A percentile compares a stretch with the other conserved stretches of the same genome.
Evolutionary conservation across 2,113 vertebrate genomes (phyloP).

Genomic region (Xyrauchen texanus): DNA sequence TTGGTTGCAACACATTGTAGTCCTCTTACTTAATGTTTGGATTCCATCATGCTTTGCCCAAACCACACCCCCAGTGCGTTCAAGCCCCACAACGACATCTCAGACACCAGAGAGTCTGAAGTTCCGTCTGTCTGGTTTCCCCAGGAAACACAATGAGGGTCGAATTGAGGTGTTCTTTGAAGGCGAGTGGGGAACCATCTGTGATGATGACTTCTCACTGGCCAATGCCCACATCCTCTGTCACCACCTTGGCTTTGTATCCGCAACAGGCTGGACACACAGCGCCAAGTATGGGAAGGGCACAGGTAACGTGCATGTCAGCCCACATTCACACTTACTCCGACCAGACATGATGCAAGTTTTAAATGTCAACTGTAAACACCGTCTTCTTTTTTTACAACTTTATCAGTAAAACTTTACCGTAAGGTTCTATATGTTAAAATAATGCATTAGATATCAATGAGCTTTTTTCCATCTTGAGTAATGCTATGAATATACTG

Average conservation of each 20-base stretch:
- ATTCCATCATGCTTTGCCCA: constrained; percentile 63
- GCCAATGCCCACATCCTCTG: constrained; percentile 89
- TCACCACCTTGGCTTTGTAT: constrained; percentile 88
- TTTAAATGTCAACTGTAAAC: too few relatives aligned
- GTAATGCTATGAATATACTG: too few relatives aligned
- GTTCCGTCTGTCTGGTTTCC: constrained; percentile 88
- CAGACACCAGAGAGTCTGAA: constrained; percentile 64
- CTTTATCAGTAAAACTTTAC: too few relatives aligned
- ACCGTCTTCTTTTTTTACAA: too few relatives aligned
- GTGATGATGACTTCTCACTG: constrained; percentile 93
- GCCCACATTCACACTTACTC: too few relatives aligned
- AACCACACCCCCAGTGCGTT: constrained; percentile 55
- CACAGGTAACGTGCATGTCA: constrained; percentile 70
- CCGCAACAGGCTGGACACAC: constrained; percentile 92
- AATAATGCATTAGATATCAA: too few relatives aligned
- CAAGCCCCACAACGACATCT: constrained; percentile 43
- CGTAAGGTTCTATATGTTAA: too few relatives aligned
- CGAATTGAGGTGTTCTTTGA: constrained; percentile 88
- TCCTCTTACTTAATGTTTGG: constrained; percentile 65
- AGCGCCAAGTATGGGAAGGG: constrained; percentile 96
- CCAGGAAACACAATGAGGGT: constrained; percentile 94
- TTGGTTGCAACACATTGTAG: constrained; percentile 38
- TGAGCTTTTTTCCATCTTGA: too few relatives aligned
- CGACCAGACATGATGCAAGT: too few relatives aligned
- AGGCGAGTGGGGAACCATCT: constrained; percentile 95